Conservation (phyloP, 1,140 invertebrate species). For the Pteromalus puparum region DNA sequence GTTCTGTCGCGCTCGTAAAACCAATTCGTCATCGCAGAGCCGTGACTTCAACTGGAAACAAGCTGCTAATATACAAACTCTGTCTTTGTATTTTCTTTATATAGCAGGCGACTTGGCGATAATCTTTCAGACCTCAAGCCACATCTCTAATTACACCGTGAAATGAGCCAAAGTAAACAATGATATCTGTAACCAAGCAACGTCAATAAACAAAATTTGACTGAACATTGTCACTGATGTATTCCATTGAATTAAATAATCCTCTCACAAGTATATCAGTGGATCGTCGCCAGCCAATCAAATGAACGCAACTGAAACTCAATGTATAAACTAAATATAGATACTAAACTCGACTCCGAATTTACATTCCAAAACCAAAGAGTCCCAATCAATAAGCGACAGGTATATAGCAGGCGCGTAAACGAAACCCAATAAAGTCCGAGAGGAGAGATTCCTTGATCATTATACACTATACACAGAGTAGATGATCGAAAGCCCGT, state of each 20-base stretch:
- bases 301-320: not conserved
- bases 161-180: not conserved
- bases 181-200: not conserved
- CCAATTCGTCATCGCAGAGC: not conserved
- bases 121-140: too few relatives aligned
- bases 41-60: too few relatives aligned
- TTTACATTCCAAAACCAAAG: not conserved
- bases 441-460: too few relatives aligned
- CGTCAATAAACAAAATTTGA: not conserved
- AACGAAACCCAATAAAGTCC: too few relatives aligned
- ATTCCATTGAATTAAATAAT: not conserved
- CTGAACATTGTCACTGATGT: not conserved
- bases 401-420: too few relatives aligned
- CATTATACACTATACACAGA: too few relatives aligned
- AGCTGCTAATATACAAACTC: too few relatives aligned
- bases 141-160: too few relatives aligned
- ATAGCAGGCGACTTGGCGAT: too few relatives aligned
- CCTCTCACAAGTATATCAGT: not conserved
- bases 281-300: not conserved
- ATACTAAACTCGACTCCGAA: not conserved
- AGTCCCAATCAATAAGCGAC: too few relatives aligned
- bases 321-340: too few relatives aligned
- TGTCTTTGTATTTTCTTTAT: not conserved
- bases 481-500: not conserved
- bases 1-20: not conserved